Evolutionary conservation across 1,140 invertebrate species (phyloP), one percentile per base, ranked within the genome.

Genomic region (Apis mellifera): DNA sequence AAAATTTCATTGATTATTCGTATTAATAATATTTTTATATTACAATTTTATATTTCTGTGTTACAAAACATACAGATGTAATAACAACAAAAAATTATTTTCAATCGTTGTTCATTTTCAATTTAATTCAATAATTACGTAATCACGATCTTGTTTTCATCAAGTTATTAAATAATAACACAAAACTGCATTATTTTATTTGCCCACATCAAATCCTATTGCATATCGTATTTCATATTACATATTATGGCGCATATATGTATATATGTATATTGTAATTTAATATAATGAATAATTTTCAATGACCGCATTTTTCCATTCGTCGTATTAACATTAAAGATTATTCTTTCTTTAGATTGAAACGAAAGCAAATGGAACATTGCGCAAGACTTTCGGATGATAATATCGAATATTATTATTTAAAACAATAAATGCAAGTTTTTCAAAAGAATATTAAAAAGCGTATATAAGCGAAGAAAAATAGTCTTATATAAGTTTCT

Each of bases 261-360:
- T n/a, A n/a, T n/a, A n/a, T n/a, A n/a, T n/a, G n/a, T n/a, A 68
- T 17, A 64, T 72, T 64, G 50, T 26, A 62, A 42, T 72, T 79
- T 64, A 79, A 79, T 55, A 19, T 32, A 54, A 72, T 48, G 78
- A 72, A 79, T 79, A 32, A 72, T 64, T 79, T 79, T 65, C 50
- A 64, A 64, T 23, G 48, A 42, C 60, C 50, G 60, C 70, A 26
- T 80, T 80, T 65, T 62, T 69, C 9, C 21, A 23, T 23, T 62
- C 60, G 1, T 52, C 9, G 17, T 65, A 55, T 73, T 73, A 65
- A 80, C 57, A 73, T 73, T 48, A 55, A 80, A 60, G 72, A 65
- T 64, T 23, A 42, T 48, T 73, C 66, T 21, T 62, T 62, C 62
- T 80, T 65, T 52, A 55, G 48, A 70, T 15, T 15, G 15, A 48